Evolutionary conservation across 2,113 vertebrate species (phyloP).

Genomic region (Marcusenius ussheri): DNA sequence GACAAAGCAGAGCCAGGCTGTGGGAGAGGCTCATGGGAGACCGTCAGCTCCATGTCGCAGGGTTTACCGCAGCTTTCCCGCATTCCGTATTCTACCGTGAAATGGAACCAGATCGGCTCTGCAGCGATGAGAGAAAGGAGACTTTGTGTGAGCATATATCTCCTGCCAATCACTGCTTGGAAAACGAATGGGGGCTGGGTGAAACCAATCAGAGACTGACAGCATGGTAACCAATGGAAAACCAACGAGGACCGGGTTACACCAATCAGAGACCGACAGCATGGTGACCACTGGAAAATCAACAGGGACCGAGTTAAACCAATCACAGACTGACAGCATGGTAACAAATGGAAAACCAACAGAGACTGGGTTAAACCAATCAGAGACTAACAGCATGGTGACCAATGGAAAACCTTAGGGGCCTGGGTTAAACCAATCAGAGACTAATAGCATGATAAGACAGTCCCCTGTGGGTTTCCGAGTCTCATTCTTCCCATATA

Average conservation of each 20-base stretch:
- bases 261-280: not conserved
- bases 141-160: not conserved
- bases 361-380: not conserved
- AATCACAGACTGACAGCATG: not conserved
- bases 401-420: not conserved
- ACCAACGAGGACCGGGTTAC: not conserved
- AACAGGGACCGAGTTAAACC: not conserved
- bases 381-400: not conserved
- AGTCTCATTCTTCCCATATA: not conserved
- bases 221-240: not conserved
- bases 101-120: not conserved
- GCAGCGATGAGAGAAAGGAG: not conserved
- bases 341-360: no score
- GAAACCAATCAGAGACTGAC: not conserved
- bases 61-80: conserved; percentile 19
- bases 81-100: not conserved
- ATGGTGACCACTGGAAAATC: not conserved
- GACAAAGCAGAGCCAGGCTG: not conserved
- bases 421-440: not conserved
- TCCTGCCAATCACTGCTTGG: not conserved
- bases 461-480: not conserved
- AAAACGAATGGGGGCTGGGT: not conserved
- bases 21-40: conserved; percentile 14
- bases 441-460: not conserved
- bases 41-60: conserved; percentile 7